Percentiles rank a stretch among this genome's conserved stretches.
phyloP scores from a whole-genome alignment of 2,113 vertebrate species.

The Sminthopsis crassicaudata region DNA sequence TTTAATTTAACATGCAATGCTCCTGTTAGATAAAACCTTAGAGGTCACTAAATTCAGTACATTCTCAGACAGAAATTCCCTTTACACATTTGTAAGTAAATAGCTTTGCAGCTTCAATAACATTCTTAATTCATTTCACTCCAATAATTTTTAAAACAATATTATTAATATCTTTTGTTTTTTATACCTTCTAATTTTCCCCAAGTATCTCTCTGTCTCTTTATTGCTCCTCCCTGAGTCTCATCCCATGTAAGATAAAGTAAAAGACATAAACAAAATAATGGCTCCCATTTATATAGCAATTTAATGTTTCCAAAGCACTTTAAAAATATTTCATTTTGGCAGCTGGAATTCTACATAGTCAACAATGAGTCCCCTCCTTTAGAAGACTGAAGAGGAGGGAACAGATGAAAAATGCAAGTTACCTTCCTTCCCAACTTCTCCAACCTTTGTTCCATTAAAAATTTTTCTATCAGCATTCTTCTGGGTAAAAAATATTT shows the following conservation, averaged over 20 bases:
- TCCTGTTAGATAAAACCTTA: not conserved
- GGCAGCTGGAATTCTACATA: slow-evolving; percentile 80
- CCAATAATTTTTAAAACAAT: not conserved
- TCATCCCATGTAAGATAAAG: not conserved
- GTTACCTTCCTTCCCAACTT: not conserved
- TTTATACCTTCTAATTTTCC: not conserved
- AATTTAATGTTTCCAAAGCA: not conserved
- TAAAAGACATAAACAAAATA: not conserved
- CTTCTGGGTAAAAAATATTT: slow-evolving; percentile 72
- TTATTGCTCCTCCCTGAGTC: not conserved
- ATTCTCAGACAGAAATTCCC: not conserved
- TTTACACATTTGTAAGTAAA: not conserved
- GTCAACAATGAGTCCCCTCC: slow-evolving; percentile 62
- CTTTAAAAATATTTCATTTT: slow-evolving; percentile 51
- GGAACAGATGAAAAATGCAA: slow-evolving; percentile 20
- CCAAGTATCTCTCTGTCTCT: not conserved
- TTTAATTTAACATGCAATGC: not conserved
- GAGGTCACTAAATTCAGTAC: not conserved
- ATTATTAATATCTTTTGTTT: not conserved
- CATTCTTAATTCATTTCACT: not conserved
- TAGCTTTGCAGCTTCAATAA: not conserved
- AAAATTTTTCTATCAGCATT: slow-evolving; percentile 43
- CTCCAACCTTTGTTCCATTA: not conserved
- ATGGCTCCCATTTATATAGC: not conserved
- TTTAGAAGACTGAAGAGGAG: slow-evolving; percentile 38